These are phyloP conservation scores for Eilema griseolum DNA, from an alignment of 2,888 invertebrate genomes.

Conservation along the genomic window DNA sequence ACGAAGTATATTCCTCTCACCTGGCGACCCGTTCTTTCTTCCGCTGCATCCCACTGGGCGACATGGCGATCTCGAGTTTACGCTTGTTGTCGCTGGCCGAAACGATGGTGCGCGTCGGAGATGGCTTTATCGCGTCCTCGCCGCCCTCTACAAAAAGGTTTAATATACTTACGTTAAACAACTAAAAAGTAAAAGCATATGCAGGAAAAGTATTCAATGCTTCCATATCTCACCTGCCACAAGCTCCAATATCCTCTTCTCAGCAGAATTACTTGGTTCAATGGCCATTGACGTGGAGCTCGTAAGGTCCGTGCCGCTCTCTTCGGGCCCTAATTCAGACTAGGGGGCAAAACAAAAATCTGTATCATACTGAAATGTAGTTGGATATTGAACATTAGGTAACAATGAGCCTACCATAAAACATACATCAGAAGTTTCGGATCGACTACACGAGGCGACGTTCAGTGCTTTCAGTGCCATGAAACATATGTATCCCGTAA, in stretches of 20 bases:
- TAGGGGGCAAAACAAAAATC: slow-evolving; percentile 40
- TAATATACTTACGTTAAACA: not conserved
- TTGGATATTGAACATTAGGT: too few species aligned
- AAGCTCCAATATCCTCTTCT: slow-evolving; percentile 91
- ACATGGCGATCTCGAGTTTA: slow-evolving; percentile 92
- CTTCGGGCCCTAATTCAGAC: slow-evolving; percentile 73
- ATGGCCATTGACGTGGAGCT: slow-evolving; percentile 91
- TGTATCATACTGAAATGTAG: too few species aligned
- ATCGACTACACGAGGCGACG: too few species aligned
- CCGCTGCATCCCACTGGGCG: slow-evolving; percentile 88
- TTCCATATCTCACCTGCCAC: slow-evolving; percentile 82
- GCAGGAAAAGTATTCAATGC: not conserved
- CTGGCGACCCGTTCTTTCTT: slow-evolving; percentile 89
- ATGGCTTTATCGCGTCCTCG: slow-evolving; percentile 88
- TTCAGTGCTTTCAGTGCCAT: too few species aligned
- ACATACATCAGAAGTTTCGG: too few species aligned
- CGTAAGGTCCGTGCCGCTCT: slow-evolving; percentile 85
- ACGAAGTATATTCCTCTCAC: slow-evolving; percentile 48
- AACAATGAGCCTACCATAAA: too few species aligned
- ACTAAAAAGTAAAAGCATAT: not conserved
- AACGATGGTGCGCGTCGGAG: slow-evolving; percentile 87
- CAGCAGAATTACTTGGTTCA: slow-evolving; percentile 91
- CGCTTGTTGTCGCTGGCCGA: slow-evolving; percentile 89
- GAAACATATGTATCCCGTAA: too few species aligned
- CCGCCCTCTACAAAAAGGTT: slow-evolving; percentile 74